Evolutionary conservation across 2,113 vertebrate species (phyloP), one percentile per base, ranked within the genome.

Genomic region (Picathartes gymnocephalus): DNA sequence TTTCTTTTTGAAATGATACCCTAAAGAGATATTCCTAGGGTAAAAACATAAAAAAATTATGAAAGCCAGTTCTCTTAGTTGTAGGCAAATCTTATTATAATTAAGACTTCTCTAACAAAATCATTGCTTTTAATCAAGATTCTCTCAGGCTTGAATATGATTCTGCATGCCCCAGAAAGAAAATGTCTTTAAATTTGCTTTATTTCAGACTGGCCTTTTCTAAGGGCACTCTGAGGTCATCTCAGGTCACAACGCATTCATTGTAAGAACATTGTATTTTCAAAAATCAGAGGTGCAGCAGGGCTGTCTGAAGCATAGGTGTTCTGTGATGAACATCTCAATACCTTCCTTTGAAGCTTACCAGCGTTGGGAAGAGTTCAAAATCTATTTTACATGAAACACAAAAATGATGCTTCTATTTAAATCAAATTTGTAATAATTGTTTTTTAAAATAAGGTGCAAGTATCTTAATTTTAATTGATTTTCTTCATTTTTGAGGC

Each of bases 91-190:
- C 44, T 92, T 61, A 81, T 79, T 76, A 69, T 57, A 90, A 94
- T 72, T 45, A 90, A 86, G 42, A 45, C 6, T 90, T 70, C 21
- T 89, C 31, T 24, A 60, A 93, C 15, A 74, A 89, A 74, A 80
- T 85, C 28, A 45, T 39, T 73, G 15, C 13, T 80, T 96, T 94
- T 77, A 82, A 88, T 77, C 31, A 72, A 72, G 39, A 81, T 95
- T 91, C 77, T 94, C 92, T 74, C 20, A 74, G 93, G 60, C 90
- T 86, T 91, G 92, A 94, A 91, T 96, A 60, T 64, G 33, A 86
- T 93, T 91, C 23, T 76, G 3, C 18, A 30, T 70, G 47, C 47
- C 23, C 23, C 24, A 94, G 60, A 81, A 78, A 81, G 22, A 51
- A 91, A 81, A 79, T 7, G 11, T 7, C 15, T 70, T 74, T 42